These are phyloP conservation scores for Melanostigma gelatinosum DNA, from an alignment of 2,113 vertebrate genomes.

Conservation along the genomic window DNA sequence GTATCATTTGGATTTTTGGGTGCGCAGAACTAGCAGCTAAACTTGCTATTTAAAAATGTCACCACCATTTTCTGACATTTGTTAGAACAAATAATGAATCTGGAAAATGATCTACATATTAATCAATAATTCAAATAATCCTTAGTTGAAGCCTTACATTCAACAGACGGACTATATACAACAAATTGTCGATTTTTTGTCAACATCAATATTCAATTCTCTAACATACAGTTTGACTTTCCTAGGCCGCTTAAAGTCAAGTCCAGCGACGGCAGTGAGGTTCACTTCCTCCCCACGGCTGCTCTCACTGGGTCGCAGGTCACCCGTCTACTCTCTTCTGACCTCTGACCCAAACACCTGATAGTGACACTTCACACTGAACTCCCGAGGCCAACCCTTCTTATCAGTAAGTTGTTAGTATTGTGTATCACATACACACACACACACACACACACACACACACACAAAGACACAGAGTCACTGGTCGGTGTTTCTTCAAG, in stretches of 20 bases:
- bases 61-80: neutral
- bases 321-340: conserved; percentile 86
- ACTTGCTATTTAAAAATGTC: too few species aligned
- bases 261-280: conserved; percentile 23
- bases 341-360: conserved; percentile 74
- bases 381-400: conserved; percentile 14
- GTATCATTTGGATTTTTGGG: neutral
- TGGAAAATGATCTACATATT: neutral
- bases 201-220: neutral
- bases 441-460: neutral
- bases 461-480: neutral
- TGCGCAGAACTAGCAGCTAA: too few species aligned
- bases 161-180: neutral
- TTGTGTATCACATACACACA: neutral
- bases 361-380: neutral
- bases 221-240: conserved; percentile 4
- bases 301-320: conserved; percentile 65
- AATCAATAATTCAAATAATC: neutral
- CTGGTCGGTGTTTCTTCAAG: neutral
- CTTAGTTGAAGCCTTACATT: neutral
- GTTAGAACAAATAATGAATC: neutral
- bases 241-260: conserved; percentile 39
- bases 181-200: neutral
- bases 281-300: conserved; percentile 56
- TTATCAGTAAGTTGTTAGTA: conserved; percentile 35